Conservation (phyloP, 2,113 vertebrate genomes). For the Pterocles burchelli region DNA sequence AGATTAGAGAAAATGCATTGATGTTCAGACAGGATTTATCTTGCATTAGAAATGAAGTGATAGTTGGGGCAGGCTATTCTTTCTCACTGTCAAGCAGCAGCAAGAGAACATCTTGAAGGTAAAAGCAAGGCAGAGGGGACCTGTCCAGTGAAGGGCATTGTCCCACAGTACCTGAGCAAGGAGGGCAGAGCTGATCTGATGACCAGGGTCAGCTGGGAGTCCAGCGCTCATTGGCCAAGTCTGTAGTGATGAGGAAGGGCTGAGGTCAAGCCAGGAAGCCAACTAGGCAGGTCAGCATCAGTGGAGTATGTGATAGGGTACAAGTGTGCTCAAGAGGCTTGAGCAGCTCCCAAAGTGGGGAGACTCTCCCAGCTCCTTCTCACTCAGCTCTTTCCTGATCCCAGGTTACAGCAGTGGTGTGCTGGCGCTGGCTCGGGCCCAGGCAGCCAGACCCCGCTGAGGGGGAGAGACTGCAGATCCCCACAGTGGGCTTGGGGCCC, state of each 20-base stretch:
- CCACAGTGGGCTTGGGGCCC: rapidly evolving
- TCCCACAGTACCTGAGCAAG: background rate
- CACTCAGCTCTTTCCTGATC: background rate
- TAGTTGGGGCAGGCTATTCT: background rate
- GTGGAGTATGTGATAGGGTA: background rate
- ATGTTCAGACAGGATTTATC: background rate
- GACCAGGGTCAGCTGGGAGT: background rate
- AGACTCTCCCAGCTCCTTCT: background rate
- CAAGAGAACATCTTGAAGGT: background rate
- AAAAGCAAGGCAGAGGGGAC: background rate
- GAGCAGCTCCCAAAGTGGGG: background rate
- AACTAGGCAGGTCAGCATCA: background rate
- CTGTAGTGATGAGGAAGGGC: background rate
- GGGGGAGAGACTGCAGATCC: background rate
- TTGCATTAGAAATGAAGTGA: background rate
- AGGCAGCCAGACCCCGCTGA: background rate
- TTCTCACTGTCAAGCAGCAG: background rate
- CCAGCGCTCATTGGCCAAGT: background rate
- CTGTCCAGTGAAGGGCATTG: background rate
- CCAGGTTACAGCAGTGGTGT: background rate
- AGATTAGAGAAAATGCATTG: background rate
- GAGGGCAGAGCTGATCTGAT: background rate
- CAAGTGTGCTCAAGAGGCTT: background rate
- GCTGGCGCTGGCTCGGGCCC: background rate
- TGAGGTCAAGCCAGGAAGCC: background rate